A percentile compares a stretch with the other conserved stretches of the same genome.
These are phyloP conservation scores for Cataglyphis albicans DNA, from an alignment of 2,888 invertebrate species.

Conservation along the genomic window DNA sequence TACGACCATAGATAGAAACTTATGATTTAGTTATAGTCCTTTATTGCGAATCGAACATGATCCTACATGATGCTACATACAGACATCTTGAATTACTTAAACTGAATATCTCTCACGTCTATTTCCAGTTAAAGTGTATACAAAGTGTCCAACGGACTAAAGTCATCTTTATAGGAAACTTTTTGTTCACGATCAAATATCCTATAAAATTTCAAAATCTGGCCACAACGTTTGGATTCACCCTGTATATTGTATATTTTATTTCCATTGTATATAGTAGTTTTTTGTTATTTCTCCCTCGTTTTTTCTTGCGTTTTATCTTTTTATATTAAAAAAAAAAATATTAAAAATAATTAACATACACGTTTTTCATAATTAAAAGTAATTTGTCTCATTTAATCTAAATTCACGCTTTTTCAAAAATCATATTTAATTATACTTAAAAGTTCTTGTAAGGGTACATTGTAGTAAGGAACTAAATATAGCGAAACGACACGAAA, in stretches of 20 bases:
- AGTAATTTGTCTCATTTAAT: not conserved
- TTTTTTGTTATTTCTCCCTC: too few relatives aligned
- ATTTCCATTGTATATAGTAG: not conserved
- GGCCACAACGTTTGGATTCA: too few relatives aligned
- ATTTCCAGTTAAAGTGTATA: not conserved
- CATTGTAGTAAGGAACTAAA: constrained; percentile 37
- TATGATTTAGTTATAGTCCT: constrained; percentile 72
- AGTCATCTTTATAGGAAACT: too few relatives aligned
- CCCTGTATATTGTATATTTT: too few relatives aligned
- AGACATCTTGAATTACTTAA: constrained; percentile 41
- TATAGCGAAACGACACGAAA: not conserved
- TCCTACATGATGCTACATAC: constrained; percentile 30
- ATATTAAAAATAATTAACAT: not conserved
- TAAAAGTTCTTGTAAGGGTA: not conserved
- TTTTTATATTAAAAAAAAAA: not conserved
- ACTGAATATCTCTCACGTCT: constrained; percentile 51
- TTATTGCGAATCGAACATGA: constrained; percentile 73
- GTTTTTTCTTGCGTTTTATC: not conserved
- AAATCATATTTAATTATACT: too few relatives aligned
- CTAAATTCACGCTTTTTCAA: not conserved
- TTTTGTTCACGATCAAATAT: too few relatives aligned
- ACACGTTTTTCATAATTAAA: not conserved
- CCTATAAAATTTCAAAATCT: too few relatives aligned
- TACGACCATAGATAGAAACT: constrained; percentile 78
- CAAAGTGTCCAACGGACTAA: too few relatives aligned